phyloP scores from a whole-genome alignment of 2,113 vertebrate species.

The Todiramphus chloris region DNA sequence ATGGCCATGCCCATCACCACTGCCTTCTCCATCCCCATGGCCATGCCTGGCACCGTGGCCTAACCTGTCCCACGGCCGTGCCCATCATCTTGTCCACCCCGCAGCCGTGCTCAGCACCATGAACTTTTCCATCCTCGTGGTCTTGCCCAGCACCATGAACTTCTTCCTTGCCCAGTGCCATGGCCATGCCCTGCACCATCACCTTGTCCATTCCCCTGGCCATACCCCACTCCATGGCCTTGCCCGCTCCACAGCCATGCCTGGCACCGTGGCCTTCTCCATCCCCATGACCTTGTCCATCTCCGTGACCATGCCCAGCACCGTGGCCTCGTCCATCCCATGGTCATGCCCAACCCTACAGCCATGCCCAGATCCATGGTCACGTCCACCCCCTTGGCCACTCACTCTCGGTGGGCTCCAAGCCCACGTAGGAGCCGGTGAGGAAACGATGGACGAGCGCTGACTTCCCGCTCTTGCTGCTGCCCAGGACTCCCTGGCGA shows the following conservation, averaged over 20 bases:
- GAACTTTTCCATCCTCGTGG: fast-evolving
- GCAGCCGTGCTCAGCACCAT: too few species aligned
- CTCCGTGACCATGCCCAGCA: neutral
- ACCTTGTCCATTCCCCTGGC: fast-evolving
- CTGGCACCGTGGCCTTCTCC: neutral
- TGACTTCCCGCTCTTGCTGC: constrained; percentile 87
- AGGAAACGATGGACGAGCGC: constrained; percentile 93
- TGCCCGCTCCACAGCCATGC: too few species aligned
- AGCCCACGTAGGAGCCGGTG: constrained; percentile 87
- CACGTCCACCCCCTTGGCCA: neutral
- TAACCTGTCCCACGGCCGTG: fast-evolving
- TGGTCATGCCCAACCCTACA: fast-evolving
- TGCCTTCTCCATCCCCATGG: neutral
- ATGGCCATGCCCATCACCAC: too few species aligned
- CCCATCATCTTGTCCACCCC: neutral
- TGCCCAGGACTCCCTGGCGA: constrained; percentile 88
- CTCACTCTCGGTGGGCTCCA: constrained; percentile 87
- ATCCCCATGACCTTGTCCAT: too few species aligned
- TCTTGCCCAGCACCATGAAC: neutral
- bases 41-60: neutral
- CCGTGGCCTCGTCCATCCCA: fast-evolving
- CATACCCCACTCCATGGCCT: too few species aligned
- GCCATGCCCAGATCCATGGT: fast-evolving
- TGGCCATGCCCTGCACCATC: fast-evolving
- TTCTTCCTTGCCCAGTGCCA: neutral